These are phyloP conservation scores for Caenorhabditis sp. DNA, from an alignment of 2,888 invertebrate genomes.

Conservation along the genomic window DNA sequence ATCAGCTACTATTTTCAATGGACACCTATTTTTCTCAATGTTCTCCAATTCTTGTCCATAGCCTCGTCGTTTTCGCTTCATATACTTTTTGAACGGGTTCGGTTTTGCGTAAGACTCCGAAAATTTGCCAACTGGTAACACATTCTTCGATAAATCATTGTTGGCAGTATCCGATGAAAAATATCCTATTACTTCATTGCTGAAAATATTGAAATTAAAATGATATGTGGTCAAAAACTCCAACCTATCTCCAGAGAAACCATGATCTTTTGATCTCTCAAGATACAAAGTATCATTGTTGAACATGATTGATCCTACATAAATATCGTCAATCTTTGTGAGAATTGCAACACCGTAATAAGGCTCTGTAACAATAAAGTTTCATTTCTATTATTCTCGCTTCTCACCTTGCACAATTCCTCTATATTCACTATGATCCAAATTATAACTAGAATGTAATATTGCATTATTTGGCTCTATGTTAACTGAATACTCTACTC, in stretches of 20 bases:
- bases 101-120: slow-evolving; percentile 1
- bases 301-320: slow-evolving; percentile 19
- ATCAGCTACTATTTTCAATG: slow-evolving; percentile 47
- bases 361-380: slow-evolving; percentile 17
- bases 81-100: slow-evolving; percentile 16
- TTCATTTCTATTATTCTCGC: neutral
- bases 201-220: slow-evolving; percentile 12
- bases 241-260: neutral
- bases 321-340: slow-evolving; percentile 13
- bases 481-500: slow-evolving; percentile 16
- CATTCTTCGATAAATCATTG: slow-evolving; percentile 1
- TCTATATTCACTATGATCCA: slow-evolving; percentile 21
- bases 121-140: slow-evolving; percentile 14
- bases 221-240: too few relatives aligned
- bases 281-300: slow-evolving; percentile 29
- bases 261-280: slow-evolving; percentile 4
- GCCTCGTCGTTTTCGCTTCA: neutral
- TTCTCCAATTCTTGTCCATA: slow-evolving; percentile 2
- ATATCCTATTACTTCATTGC: slow-evolving; percentile 23
- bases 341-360: slow-evolving; percentile 17
- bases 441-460: slow-evolving; percentile 21
- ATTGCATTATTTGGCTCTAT: slow-evolving; percentile 29
- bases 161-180: slow-evolving; percentile 21
- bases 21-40: slow-evolving; percentile 40
- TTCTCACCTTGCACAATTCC: slow-evolving; percentile 20